Evolutionary conservation across 2,888 invertebrate species (phyloP), one percentile per base, ranked within the genome.

Genomic region (Drosophila siamana): DNA sequence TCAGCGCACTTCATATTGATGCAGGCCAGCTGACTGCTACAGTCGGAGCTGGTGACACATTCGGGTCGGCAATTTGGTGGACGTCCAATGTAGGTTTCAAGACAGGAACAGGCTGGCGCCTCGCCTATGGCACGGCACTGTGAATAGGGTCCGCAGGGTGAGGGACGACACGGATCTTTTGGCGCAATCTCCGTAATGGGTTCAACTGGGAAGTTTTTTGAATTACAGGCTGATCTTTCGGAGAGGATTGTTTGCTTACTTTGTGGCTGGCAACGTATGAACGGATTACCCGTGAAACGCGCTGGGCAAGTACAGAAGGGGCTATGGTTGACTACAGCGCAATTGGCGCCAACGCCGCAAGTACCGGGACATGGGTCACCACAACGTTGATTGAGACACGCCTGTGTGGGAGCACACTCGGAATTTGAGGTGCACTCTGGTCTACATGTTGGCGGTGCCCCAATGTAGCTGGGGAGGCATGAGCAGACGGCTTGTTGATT

Each of bases 51-150:
- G 74, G 95, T 95, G 43, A 95, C 93, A 91, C 97, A 97, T 92
- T 97, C 97, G 3, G 96, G 96, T 75, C 95, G 94, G 86, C 96
- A 97, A 80, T 95, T 94, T 2, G 96, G 96, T 38, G 96, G 96
- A 24, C 94, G 92, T 26, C 96, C 96, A 43, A 94, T 92, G 83
- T 94, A 95, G 70, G 94, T 94, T 52, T 93, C 93, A 26, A 95
- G 92, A 85, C 97, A 97, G 9, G 96, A 95, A 89, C 97, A 97
- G 1, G 95, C 95, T 0, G 96, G 95, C 33, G 94, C 93, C 40
- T 94, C 95, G 47, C 94, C 94, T 9, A 93, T 92, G 71, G 95
- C 93, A 88, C 94, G 94, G 85, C 96, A 97, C 86, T 95, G 93
- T 1, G 96, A 94, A 90, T 96, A 95, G 0, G 96, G 94, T n/a